Evolutionary conservation across 2,113 vertebrate species (phyloP).

Genomic region (Mirounga angustirostris): DNA sequence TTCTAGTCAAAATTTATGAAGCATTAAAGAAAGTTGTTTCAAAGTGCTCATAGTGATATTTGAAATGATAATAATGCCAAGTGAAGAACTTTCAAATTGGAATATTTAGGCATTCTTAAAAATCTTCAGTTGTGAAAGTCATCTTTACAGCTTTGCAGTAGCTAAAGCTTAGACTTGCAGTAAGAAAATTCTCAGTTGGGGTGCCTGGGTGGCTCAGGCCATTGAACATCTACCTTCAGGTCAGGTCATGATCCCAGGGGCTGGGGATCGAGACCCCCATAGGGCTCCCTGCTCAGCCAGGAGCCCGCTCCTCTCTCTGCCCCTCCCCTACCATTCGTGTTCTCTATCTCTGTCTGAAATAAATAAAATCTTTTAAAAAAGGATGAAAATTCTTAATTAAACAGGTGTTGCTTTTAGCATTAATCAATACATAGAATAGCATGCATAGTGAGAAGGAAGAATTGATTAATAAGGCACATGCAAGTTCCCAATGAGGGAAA

Average conservation of each 20-base stretch:
- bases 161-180: not conserved
- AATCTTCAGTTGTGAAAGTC: not conserved
- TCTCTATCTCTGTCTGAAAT: not conserved
- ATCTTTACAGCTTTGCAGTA: not conserved
- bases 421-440: not conserved
- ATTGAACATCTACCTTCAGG: not conserved
- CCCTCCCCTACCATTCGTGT: not conserved
- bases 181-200: not conserved
- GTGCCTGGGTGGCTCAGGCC: not conserved
- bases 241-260: not conserved
- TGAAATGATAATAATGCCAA: not conserved
- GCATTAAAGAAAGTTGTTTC: not conserved
- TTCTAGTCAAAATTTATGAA: not conserved
- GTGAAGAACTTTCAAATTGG: not conserved
- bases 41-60: not conserved
- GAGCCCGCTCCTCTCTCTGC: not conserved
- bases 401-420: not conserved
- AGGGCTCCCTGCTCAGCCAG: not conserved
- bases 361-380: not conserved
- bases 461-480: not conserved
- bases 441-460: not conserved
- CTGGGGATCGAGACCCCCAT: not conserved
- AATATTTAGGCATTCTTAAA: not conserved
- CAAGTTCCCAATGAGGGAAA: not conserved
- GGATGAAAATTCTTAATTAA: not conserved